Evolutionary conservation across 1,140 invertebrate species (phyloP).

Genomic region (Oryctes rhinoceros): DNA sequence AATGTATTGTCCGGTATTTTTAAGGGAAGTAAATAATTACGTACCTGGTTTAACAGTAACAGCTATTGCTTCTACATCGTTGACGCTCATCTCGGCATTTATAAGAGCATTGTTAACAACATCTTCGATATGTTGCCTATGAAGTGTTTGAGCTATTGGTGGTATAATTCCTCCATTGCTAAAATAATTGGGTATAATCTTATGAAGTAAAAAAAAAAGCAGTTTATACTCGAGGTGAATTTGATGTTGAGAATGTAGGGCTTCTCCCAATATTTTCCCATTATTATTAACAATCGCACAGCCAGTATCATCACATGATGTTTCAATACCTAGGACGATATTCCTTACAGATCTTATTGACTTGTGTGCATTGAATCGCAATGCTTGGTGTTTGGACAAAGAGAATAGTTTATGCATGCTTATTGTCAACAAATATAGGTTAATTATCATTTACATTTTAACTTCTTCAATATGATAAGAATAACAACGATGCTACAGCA

Average conservation of each 20-base stretch:
- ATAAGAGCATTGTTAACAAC: conserved; percentile 76
- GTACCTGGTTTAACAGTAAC: conserved; percentile 86
- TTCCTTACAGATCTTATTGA: neutral
- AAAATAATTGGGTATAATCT: conserved; percentile 49
- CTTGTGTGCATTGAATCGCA: neutral
- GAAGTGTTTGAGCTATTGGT: conserved; percentile 81
- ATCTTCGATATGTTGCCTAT: conserved; percentile 79
- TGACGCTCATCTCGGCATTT: conserved; percentile 70
- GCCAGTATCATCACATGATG: conserved; percentile 98
- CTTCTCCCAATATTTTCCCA: conserved; percentile 81
- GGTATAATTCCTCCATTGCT: conserved; percentile 94
- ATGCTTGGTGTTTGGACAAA: neutral
- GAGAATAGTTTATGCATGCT: conserved; percentile 17
- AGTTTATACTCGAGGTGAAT: conserved; percentile 73
- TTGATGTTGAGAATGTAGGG: conserved; percentile 77
- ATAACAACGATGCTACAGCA: too few species aligned
- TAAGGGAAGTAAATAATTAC: neutral
- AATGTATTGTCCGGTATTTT: too few species aligned
- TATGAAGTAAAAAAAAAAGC: conserved; percentile 36
- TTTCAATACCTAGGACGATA: conserved; percentile 90
- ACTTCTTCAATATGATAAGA: too few species aligned
- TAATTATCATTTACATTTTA: too few species aligned
- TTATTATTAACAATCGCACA: conserved; percentile 81
- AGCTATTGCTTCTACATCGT: conserved; percentile 89
- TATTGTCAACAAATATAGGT: too few species aligned